phyloP scores from a whole-genome alignment of 2,888 invertebrate genomes.

The Cantharis rustica region DNA sequence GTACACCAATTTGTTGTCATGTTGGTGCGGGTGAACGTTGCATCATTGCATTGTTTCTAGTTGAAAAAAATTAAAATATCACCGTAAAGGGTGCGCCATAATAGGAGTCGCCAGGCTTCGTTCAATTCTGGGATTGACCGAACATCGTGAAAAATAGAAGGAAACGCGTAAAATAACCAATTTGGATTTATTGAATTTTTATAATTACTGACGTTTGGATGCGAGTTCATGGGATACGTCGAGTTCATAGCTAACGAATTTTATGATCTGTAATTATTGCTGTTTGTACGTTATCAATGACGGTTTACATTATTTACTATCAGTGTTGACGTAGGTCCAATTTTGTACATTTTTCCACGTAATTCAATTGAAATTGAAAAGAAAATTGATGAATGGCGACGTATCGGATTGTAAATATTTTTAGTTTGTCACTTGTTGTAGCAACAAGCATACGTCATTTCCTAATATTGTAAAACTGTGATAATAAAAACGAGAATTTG shows the following conservation, averaged over 20 bases:
- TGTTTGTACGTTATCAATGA: conserved; percentile 7
- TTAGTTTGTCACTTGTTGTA: neutral
- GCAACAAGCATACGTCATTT: neutral
- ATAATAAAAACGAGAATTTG: neutral
- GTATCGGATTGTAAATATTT: neutral
- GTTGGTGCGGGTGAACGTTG: neutral
- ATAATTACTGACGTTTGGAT: neutral
- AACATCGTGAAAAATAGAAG: neutral
- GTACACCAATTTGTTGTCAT: neutral
- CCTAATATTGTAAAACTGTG: neutral
- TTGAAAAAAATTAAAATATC: neutral
- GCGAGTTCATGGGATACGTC: neutral
- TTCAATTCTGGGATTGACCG: neutral
- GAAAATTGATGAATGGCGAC: neutral
- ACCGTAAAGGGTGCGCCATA: neutral
- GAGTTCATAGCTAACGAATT: conserved; percentile 1
- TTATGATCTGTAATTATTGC: conserved; percentile 8
- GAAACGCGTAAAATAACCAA: neutral
- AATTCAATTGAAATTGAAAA: neutral
- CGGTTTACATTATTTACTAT: conserved; percentile 8
- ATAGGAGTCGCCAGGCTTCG: neutral
- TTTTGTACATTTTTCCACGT: neutral
- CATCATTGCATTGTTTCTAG: neutral
- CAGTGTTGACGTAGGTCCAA: conserved; percentile 4
- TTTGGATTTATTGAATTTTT: neutral